Conservation (phyloP, 2,888 invertebrate species). For the Trichopria drosophilae region DNA sequence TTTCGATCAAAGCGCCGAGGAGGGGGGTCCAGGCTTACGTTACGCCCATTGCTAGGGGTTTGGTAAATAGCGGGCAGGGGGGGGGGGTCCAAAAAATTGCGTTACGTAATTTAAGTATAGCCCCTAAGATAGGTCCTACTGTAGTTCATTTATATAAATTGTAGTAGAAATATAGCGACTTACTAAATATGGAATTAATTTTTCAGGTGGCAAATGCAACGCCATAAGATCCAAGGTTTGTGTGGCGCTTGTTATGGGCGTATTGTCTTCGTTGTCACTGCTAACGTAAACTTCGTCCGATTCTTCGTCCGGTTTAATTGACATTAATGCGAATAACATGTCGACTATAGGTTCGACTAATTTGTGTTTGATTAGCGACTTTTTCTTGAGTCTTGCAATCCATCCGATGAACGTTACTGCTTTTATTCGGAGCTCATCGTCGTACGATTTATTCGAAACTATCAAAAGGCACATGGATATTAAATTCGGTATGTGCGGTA, state of each 20-base stretch:
- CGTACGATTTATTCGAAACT: constrained; percentile 63
- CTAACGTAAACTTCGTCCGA: constrained; percentile 68
- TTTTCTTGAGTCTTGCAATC: constrained; percentile 71
- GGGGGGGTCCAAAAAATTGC: too few species aligned
- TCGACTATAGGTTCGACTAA: constrained; percentile 67
- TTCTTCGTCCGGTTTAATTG: constrained; percentile 65
- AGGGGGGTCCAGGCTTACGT: too few species aligned
- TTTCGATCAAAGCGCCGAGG: too few species aligned
- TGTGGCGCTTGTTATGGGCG: constrained; percentile 69
- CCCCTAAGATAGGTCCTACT: too few species aligned
- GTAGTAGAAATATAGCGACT: constrained; percentile 32
- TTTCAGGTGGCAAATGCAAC: constrained; percentile 75
- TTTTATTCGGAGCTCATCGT: constrained; percentile 68
- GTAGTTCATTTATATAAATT: too few species aligned
- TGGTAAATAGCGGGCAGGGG: too few species aligned
- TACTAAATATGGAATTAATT: constrained; percentile 72
- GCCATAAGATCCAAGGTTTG: constrained; percentile 77
- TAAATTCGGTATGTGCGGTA: constrained; percentile 67
- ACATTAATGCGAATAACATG: constrained; percentile 72
- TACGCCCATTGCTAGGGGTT: too few species aligned
- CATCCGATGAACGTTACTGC: constrained; percentile 70
- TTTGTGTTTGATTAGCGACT: constrained; percentile 72
- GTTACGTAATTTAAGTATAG: too few species aligned
- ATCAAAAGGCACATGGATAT: constrained; percentile 70
- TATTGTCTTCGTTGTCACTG: constrained; percentile 66